phyloP scores from a whole-genome alignment of 2,797 vertebrate genomes.

The Anomalospiza imberbis region DNA sequence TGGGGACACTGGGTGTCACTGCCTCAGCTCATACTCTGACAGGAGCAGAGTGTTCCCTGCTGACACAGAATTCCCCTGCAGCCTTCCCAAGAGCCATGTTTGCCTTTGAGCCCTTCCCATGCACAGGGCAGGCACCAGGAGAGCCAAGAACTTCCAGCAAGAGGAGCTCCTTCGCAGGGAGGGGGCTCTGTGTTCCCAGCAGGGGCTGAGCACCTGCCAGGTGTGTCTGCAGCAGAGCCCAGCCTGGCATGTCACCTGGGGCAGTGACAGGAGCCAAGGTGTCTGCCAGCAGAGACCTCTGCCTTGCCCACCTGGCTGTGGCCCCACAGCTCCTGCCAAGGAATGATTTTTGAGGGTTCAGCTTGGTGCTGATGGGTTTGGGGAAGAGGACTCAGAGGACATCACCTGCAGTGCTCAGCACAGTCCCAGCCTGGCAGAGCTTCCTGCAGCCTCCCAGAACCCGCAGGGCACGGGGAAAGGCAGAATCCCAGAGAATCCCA shows the following conservation, averaged over 20 bases:
- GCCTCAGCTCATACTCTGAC: no score
- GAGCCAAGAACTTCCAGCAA: no score
- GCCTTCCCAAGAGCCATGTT: no score
- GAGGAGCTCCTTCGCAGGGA: no score
- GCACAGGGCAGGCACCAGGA: no score
- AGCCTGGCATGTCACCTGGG: not conserved
- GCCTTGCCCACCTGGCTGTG: not conserved
- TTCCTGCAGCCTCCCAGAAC: not conserved
- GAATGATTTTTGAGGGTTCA: no score
- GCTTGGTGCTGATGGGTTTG: not conserved
- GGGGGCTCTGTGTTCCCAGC: no score
- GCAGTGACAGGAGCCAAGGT: not conserved
- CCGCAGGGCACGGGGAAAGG: not conserved
- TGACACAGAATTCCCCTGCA: no score
- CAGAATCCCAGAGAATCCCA: not conserved
- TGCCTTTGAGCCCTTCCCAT: no score
- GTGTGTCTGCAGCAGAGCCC: not conserved
- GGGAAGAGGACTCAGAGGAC: not conserved
- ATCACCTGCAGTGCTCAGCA: fast-evolving
- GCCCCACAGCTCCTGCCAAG: not conserved
- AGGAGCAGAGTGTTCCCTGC: no score
- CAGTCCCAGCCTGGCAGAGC: not conserved
- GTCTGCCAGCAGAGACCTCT: not conserved
- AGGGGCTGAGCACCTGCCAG: no score
- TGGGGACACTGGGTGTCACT: not conserved